Conservation (phyloP, 2,888 invertebrate genomes). For the Eupithecia exiguata region DNA sequence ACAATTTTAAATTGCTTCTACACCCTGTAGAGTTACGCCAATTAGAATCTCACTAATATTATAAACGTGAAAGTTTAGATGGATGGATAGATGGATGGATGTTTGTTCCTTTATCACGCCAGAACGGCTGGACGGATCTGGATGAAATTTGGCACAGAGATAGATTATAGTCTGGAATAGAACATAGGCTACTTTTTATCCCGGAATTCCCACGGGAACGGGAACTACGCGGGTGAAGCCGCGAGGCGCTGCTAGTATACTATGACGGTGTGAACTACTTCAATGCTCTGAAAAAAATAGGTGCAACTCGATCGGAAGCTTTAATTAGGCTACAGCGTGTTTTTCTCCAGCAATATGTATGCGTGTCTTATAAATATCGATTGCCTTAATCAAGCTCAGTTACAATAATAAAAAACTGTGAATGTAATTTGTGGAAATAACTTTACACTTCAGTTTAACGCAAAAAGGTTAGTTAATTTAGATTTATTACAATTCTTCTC, state of each 20-base stretch:
- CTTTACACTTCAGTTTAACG: not conserved
- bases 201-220: no score
- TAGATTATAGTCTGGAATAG: no score
- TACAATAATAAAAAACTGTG: not conserved
- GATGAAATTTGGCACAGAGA: no score
- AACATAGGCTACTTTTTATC: no score
- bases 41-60: no score
- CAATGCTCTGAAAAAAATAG: conserved; percentile 34
- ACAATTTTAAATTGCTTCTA: conserved; percentile 34
- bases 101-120: no score
- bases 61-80: no score
- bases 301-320: conserved; percentile 39
- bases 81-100: no score
- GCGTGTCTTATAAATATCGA: conserved; percentile 26
- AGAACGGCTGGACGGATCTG: no score
- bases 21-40: conserved; percentile 39
- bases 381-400: conserved; percentile 29
- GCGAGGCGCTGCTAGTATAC: no score
- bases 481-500: not conserved
- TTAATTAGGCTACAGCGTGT: conserved; percentile 38
- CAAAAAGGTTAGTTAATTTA: not conserved
- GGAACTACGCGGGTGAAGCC: no score
- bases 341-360: conserved; percentile 28
- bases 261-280: conserved; percentile 42
- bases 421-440: not conserved